Conservation (phyloP, 2,113 vertebrate species). For the Boleophthalmus pectinirostris region DNA sequence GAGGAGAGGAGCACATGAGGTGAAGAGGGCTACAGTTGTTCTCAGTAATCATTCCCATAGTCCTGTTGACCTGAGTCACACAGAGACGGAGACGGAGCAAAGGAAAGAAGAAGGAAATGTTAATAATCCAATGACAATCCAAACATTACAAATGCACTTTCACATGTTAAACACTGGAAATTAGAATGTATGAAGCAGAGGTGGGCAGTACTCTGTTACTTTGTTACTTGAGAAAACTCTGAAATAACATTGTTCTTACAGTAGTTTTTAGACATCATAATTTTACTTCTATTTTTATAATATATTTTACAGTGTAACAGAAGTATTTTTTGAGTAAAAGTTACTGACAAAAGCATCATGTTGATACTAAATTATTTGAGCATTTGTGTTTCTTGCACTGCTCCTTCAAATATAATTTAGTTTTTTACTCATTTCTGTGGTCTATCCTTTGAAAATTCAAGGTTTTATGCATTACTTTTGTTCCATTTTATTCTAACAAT, state of each 20-base stretch:
- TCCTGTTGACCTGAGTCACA: conserved; percentile 73
- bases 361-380: neutral
- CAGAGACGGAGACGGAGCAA: conserved; percentile 33
- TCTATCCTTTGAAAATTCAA: no score
- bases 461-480: no score
- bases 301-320: no score
- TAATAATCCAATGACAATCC: conserved; percentile 52
- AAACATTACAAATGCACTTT: conserved; percentile 28
- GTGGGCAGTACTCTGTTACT: neutral
- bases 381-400: no score
- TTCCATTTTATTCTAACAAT: no score
- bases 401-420: neutral
- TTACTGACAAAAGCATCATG: neutral
- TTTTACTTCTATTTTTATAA: no score
- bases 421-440: no score
- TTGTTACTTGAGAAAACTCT: neutral
- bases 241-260: no score
- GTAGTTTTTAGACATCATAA: no score
- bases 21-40: conserved; percentile 53
- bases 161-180: neutral
- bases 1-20: conserved; percentile 35
- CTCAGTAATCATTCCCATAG: conserved; percentile 84
- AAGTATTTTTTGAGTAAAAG: no score
- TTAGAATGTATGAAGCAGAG: neutral
- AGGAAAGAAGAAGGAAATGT: conserved; percentile 45